Percentiles rank a stretch among this genome's conserved stretches.
These are phyloP conservation scores for Daubentonia madagascariensis DNA, from an alignment of 2,113 vertebrate genomes.

Conservation along the genomic window DNA sequence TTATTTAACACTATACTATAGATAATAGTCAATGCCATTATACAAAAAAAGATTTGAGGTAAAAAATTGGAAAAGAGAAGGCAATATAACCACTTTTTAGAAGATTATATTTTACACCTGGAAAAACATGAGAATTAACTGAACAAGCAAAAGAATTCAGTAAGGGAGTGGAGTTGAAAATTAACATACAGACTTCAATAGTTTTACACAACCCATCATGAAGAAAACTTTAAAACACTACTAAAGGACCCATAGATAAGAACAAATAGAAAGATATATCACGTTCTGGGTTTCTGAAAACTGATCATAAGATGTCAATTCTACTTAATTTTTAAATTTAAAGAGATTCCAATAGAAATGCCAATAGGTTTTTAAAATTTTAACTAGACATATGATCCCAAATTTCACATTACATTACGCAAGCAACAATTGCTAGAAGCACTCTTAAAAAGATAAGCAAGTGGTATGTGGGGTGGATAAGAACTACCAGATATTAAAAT, in stretches of 20 bases:
- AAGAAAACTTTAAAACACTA: not conserved
- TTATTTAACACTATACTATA: not conserved
- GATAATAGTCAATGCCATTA: not conserved
- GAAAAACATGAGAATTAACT: not conserved
- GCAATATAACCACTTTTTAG: not conserved
- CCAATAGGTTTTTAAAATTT: not conserved
- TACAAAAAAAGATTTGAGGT: not conserved
- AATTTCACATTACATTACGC: not conserved
- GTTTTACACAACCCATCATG: rapidly evolving
- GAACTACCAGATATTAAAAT: not conserved
- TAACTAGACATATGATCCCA: not conserved
- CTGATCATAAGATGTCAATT: not conserved
- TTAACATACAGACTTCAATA: not conserved
- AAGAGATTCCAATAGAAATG: not conserved
- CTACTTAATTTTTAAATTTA: not conserved
- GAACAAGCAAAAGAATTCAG: not conserved
- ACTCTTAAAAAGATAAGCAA: not conserved
- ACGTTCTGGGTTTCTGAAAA: not conserved
- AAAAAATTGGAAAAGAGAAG: not conserved
- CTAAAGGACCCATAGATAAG: not conserved
- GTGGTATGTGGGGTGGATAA: not conserved
- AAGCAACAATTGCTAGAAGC: not conserved
- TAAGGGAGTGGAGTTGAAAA: not conserved
- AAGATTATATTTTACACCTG: not conserved
- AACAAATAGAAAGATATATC: not conserved